These are phyloP conservation scores for Manduca sexta DNA, from an alignment of 1,140 invertebrate species.

Conservation along the genomic window DNA sequence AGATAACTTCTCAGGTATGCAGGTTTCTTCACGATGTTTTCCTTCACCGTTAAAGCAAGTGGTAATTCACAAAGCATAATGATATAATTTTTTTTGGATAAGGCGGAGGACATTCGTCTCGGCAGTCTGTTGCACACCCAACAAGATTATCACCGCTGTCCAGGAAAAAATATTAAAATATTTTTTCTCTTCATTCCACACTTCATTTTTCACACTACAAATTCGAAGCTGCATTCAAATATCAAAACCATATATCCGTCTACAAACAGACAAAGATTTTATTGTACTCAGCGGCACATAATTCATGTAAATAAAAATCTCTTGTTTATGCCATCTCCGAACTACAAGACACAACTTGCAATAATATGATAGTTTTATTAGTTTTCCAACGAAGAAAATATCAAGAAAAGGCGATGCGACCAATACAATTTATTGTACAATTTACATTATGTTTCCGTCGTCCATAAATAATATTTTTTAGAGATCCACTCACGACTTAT, in stretches of 20 bases:
- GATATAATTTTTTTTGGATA: no score
- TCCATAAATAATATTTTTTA: conserved; percentile 41
- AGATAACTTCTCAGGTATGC: no score
- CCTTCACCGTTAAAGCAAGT: no score
- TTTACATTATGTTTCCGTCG: conserved; percentile 58
- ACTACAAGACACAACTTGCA: conserved; percentile 34
- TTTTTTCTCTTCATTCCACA: background rate
- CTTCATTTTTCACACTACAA: background rate
- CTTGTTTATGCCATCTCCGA: conserved; percentile 38
- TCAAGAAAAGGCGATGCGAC: conserved; percentile 41
- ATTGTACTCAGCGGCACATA: conserved; percentile 53
- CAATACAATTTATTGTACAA: conserved; percentile 49
- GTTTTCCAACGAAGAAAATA: conserved; percentile 43
- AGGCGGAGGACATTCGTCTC: no score
- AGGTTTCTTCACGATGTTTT: no score
- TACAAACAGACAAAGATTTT: conserved; percentile 38
- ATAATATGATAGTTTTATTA: conserved; percentile 67
- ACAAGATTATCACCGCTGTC: no score
- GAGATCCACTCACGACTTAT: no score
- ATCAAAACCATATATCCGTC: conserved; percentile 27
- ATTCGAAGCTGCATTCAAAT: conserved; percentile 5
- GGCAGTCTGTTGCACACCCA: no score
- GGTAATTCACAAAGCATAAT: no score
- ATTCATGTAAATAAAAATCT: conserved; percentile 48
- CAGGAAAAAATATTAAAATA: no score